phyloP scores from a whole-genome alignment of 1,140 invertebrate genomes.

The Pogonomyrmex californicus region DNA sequence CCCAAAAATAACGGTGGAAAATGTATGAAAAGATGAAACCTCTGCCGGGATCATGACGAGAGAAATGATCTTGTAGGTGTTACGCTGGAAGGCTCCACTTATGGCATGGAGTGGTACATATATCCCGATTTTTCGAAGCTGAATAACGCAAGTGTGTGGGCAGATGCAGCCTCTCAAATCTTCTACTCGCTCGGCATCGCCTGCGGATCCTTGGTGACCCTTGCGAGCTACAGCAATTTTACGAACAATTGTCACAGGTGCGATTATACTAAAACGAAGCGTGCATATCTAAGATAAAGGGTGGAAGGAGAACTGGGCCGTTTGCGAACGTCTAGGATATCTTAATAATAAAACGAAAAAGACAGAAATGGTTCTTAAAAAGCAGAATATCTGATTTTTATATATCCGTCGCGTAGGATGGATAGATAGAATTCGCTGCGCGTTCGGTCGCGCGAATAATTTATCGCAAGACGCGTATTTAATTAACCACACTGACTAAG shows the following conservation, averaged over 20 bases:
- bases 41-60: neutral
- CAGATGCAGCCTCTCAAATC: constrained; percentile 90
- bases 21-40: neutral
- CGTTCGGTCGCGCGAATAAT: constrained; percentile 21
- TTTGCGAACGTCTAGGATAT: neutral
- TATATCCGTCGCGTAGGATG: neutral
- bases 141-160: constrained; percentile 88
- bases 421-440: neutral
- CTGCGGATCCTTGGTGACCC: constrained; percentile 91
- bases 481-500: constrained; percentile 40
- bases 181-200: constrained; percentile 92
- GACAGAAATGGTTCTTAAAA: neutral
- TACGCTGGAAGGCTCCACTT: constrained; percentile 90
- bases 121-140: constrained; percentile 91
- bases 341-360: neutral
- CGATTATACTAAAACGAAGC: neutral
- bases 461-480: constrained; percentile 30
- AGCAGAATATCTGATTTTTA: constrained; percentile 1
- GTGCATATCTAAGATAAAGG: neutral
- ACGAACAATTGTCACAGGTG: constrained; percentile 90
- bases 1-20: neutral
- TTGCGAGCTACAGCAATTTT: constrained; percentile 92
- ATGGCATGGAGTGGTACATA: constrained; percentile 93
- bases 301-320: neutral
- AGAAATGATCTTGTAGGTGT: constrained; percentile 83